Evolutionary conservation across 2,797 vertebrate species (phyloP).

Genomic region (Denticeps clupeoides): DNA sequence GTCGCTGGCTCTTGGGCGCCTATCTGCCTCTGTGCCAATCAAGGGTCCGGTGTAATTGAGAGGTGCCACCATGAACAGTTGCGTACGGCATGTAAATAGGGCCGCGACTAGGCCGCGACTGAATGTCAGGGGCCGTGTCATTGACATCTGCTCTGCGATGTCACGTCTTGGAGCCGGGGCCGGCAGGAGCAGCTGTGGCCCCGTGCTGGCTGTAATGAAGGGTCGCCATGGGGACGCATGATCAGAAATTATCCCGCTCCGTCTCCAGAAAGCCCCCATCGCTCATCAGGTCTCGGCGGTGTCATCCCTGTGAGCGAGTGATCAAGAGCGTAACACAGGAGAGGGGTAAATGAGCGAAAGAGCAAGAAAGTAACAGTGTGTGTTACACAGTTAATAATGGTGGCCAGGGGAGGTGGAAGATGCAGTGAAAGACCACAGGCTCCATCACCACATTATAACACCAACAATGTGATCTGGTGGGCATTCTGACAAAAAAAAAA

Average conservation of each 20-base stretch:
- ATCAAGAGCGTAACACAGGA: constrained; percentile 1
- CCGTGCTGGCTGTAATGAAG: not conserved
- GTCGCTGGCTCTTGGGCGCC: not conserved
- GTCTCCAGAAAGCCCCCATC: not conserved
- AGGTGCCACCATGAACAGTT: not conserved
- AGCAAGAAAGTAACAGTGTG: constrained; percentile 19
- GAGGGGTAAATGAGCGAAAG: constrained; percentile 13
- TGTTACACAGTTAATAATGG: constrained; percentile 2
- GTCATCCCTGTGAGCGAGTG: constrained; percentile 17
- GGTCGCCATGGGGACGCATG: constrained; percentile 1
- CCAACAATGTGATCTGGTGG: not conserved
- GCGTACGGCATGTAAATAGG: not conserved
- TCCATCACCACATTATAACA: too few relatives aligned
- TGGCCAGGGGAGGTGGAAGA: too few relatives aligned
- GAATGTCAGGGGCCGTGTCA: not conserved
- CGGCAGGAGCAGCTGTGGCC: not conserved
- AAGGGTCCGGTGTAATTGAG: not conserved
- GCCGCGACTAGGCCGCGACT: too few relatives aligned
- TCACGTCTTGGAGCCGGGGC: not conserved
- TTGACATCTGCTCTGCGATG: constrained; percentile 4
- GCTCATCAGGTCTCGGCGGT: not conserved
- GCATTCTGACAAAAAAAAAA: too few relatives aligned
- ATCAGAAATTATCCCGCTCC: not conserved
- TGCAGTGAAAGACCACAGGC: too few relatives aligned
- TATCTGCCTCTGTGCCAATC: not conserved